phyloP scores from a whole-genome alignment of 2,113 vertebrate genomes.

The Sphyrna mokarran region DNA sequence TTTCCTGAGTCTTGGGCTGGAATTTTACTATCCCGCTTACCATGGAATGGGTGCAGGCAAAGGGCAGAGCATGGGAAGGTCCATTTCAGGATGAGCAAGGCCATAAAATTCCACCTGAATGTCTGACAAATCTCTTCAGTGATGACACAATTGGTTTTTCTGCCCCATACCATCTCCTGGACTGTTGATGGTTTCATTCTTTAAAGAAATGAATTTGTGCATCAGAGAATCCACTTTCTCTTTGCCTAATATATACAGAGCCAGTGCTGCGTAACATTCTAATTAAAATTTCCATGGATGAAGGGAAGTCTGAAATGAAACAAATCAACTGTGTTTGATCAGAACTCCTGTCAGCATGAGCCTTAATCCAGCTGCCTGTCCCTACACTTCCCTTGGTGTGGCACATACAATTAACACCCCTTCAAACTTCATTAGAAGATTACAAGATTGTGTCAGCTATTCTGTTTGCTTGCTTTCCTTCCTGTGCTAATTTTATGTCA shows the following conservation, averaged over 20 bases:
- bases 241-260: background rate
- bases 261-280: background rate
- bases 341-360: background rate
- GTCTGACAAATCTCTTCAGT: background rate
- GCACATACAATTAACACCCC: background rate
- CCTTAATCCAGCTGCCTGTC: background rate
- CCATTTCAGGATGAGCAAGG: too few species aligned
- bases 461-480: too few species aligned
- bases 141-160: background rate
- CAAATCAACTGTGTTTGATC: conserved; percentile 8
- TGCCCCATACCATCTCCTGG: background rate
- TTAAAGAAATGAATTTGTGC: background rate
- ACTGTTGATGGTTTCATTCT: background rate
- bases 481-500: background rate
- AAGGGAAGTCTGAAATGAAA: background rate
- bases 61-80: too few species aligned
- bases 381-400: background rate
- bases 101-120: background rate
- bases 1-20: background rate
- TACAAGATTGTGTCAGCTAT: background rate
- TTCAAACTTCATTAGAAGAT: background rate
- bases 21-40: too few species aligned
- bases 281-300: conserved; percentile 4
- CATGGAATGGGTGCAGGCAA: too few species aligned
- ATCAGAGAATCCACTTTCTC: background rate